These are phyloP conservation scores for Drosophila nigrodunni DNA, from an alignment of 1,140 invertebrate genomes.

Conservation along the genomic window DNA sequence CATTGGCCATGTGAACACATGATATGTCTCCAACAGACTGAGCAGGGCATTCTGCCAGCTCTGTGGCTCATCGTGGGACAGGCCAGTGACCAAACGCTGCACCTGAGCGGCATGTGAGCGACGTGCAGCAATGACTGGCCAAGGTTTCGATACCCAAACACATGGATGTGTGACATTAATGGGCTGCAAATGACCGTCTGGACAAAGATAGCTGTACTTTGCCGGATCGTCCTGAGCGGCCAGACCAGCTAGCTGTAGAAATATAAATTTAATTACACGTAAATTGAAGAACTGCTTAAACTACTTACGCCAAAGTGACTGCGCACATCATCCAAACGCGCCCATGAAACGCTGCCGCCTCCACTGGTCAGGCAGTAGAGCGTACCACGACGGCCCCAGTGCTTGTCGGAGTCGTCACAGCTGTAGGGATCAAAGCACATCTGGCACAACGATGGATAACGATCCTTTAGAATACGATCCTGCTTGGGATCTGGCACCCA, in stretches of 20 bases:
- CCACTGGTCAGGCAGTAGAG: conserved; percentile 91
- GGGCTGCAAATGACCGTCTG: conserved; percentile 90
- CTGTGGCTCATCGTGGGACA: conserved; percentile 75
- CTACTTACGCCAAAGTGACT: conserved; percentile 88
- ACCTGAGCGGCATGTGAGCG: conserved; percentile 86
- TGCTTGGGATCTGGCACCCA: conserved; percentile 90
- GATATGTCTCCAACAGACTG: conserved; percentile 86
- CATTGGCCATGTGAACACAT: conserved; percentile 84
- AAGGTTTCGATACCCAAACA: conserved; percentile 91
- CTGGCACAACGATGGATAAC: conserved; percentile 89
- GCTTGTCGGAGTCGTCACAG: conserved; percentile 90
- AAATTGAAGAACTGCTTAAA: not conserved
- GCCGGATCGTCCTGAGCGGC: conserved; percentile 83
- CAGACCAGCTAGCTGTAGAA: conserved; percentile 69
- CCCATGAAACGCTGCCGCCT: conserved; percentile 92
- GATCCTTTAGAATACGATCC: conserved; percentile 89
- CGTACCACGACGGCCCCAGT: conserved; percentile 92
- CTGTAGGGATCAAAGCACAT: conserved; percentile 87
- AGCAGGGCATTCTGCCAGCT: conserved; percentile 86
- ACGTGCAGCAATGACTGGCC: conserved; percentile 88
- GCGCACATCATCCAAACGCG: conserved; percentile 88
- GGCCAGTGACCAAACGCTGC: conserved; percentile 85
- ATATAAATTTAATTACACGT: not conserved
- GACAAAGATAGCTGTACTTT: conserved; percentile 91
- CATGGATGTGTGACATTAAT: conserved; percentile 87